A percentile compares a stretch with the other conserved stretches of the same genome.
phyloP scores from a whole-genome alignment of 2,888 invertebrate genomes.

The Lymantria monacha region DNA sequence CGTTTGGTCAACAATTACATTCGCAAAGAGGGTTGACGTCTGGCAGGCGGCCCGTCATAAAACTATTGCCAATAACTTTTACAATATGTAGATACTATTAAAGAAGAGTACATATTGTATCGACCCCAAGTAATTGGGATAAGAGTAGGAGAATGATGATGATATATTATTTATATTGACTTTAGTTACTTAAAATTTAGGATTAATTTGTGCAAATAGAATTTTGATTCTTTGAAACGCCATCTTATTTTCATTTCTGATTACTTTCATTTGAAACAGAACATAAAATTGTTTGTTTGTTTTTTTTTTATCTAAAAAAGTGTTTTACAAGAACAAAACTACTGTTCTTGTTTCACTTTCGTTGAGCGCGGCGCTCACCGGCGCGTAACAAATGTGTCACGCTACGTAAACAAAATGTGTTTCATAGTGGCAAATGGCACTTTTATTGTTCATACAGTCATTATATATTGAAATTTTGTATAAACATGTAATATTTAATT shows the following conservation, averaged over 20 bases:
- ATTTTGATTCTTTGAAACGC: too few species aligned
- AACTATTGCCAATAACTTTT: too few species aligned
- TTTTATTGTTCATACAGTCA: constrained; percentile 1
- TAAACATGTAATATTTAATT: neutral
- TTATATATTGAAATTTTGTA: constrained; percentile 8
- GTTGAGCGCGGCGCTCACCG: constrained; percentile 23
- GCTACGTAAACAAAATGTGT: constrained; percentile 13
- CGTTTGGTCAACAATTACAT: too few species aligned
- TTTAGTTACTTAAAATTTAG: too few species aligned
- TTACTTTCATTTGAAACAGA: neutral
- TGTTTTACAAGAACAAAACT: neutral
- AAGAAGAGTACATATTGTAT: too few species aligned
- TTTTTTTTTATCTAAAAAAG: neutral
- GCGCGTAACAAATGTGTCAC: constrained; percentile 30
- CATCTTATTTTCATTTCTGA: neutral
- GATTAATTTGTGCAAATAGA: too few species aligned
- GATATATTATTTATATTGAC: too few species aligned
- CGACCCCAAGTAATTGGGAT: too few species aligned
- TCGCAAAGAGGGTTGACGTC: too few species aligned
- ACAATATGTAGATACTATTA: too few species aligned
- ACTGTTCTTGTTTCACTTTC: constrained; percentile 41
- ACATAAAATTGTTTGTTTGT: neutral
- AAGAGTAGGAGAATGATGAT: too few species aligned
- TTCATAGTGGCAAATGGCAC: constrained; percentile 4
- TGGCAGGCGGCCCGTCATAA: too few species aligned